phyloP scores from a whole-genome alignment of 2,113 vertebrate species.

The Saimiri boliviensis region DNA sequence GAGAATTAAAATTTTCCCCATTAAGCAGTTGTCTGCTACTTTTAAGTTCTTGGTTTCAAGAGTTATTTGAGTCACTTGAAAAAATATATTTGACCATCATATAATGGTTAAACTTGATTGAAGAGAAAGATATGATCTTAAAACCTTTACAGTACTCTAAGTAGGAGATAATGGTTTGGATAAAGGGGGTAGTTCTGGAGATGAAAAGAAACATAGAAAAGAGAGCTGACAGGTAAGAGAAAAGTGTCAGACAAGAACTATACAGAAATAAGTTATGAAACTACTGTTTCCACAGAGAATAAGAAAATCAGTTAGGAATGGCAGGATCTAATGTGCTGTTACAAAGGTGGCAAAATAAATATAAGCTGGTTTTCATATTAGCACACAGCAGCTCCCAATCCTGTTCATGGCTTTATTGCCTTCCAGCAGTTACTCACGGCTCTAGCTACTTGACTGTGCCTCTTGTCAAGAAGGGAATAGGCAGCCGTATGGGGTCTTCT shows the following conservation, averaged over 20 bases:
- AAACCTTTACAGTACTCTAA: background rate
- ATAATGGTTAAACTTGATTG: background rate
- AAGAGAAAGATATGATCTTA: background rate
- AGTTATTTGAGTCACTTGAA: background rate
- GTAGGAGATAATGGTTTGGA: background rate
- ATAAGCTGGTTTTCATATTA: background rate
- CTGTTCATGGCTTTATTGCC: background rate
- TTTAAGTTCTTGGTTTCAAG: background rate
- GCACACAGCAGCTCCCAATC: background rate
- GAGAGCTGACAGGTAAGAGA: background rate
- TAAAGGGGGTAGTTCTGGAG: background rate
- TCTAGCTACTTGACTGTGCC: background rate
- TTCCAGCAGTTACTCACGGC: background rate
- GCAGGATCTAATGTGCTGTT: background rate
- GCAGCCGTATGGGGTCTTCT: slow-evolving; percentile 57
- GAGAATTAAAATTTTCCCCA: background rate
- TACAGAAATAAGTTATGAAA: background rate
- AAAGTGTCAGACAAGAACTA: background rate
- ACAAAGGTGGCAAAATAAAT: slow-evolving; percentile 39
- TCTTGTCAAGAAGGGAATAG: slow-evolving; percentile 42
- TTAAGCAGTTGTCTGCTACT: background rate
- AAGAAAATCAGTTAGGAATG: background rate
- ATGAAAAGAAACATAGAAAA: background rate
- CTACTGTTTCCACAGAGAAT: background rate
- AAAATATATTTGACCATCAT: background rate